phyloP scores from a whole-genome alignment of 2,888 invertebrate genomes.

The Antheraea yamamai region DNA sequence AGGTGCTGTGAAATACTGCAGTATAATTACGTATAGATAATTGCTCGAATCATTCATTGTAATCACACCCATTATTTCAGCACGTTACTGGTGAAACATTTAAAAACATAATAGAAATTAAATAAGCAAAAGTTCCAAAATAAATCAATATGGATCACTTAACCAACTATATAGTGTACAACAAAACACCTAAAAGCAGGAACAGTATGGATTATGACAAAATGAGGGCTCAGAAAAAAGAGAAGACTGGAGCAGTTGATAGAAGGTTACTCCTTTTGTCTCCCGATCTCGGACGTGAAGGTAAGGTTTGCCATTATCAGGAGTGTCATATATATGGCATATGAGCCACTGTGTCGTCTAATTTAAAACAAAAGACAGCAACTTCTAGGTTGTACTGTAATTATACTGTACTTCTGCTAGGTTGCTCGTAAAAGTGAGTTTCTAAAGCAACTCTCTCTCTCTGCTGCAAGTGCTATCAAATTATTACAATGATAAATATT shows the following conservation, averaged over 20 bases:
- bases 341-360: not conserved
- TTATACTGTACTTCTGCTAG: too few species aligned
- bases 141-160: slow-evolving; percentile 60
- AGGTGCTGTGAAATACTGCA: too few species aligned
- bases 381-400: not conserved
- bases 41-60: not conserved
- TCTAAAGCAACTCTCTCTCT: not conserved
- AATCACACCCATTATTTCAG: not conserved
- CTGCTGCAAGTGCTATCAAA: not conserved
- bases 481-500: not conserved
- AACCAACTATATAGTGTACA: slow-evolving; percentile 68
- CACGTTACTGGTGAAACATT: not conserved
- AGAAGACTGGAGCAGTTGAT: slow-evolving; percentile 49
- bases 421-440: not conserved
- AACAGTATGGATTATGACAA: slow-evolving; percentile 64
- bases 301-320: slow-evolving; percentile 42
- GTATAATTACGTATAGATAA: not conserved
- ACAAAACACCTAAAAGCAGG: slow-evolving; percentile 63
- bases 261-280: slow-evolving; percentile 65
- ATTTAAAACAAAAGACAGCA: not conserved
- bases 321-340: not conserved
- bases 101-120: slow-evolving; percentile 18
- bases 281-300: slow-evolving; percentile 63
- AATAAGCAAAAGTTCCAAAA: not conserved
- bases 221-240: slow-evolving; percentile 55